Conservation (phyloP, 2,888 invertebrate species). For the Tipula lateralis region DNA sequence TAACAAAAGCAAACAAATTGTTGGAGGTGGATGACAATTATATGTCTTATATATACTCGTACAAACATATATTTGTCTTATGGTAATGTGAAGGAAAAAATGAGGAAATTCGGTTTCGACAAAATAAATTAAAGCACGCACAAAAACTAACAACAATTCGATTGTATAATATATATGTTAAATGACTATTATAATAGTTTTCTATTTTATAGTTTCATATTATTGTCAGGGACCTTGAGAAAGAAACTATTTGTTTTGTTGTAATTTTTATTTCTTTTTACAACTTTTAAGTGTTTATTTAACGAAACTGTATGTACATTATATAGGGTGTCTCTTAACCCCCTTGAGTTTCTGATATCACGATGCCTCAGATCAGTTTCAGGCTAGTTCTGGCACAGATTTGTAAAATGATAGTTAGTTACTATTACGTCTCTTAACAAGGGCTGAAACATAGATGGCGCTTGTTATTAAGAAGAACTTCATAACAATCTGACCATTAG, state of each 20-base stretch:
- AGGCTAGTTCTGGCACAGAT: too few species aligned
- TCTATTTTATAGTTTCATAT: not conserved
- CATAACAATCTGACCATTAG: too few species aligned
- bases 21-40: conserved; percentile 2
- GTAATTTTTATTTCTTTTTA: not conserved
- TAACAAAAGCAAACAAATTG: conserved; percentile 9
- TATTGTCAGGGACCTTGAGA: not conserved
- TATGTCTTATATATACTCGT: not conserved
- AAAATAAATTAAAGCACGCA: not conserved
- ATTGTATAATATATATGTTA: not conserved
- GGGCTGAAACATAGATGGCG: too few species aligned
- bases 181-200: not conserved
- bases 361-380: too few species aligned
- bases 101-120: conserved; percentile 11
- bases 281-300: conserved; percentile 1
- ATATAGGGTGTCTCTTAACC: too few species aligned
- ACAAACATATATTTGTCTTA: not conserved
- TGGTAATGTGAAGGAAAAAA: conserved; percentile 19
- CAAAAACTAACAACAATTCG: not conserved
- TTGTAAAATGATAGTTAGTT: too few species aligned
- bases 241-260: not conserved
- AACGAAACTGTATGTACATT: not conserved
- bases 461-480: too few species aligned
- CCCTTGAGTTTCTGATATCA: too few species aligned
- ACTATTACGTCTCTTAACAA: too few species aligned